These are phyloP conservation scores for Enoplosus armatus DNA, from an alignment of 2,797 vertebrate genomes.

Conservation along the genomic window DNA sequence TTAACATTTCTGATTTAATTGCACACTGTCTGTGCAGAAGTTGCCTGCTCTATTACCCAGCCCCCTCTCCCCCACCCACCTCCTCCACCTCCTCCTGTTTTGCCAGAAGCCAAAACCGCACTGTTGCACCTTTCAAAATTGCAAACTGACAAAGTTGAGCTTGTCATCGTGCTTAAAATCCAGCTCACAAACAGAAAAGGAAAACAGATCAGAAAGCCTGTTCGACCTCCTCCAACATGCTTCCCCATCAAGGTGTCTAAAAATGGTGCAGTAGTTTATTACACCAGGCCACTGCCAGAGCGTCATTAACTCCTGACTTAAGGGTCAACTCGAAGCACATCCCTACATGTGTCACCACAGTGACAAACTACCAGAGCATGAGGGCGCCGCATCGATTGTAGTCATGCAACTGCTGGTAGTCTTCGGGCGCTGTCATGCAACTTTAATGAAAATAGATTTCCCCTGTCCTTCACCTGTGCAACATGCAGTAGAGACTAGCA, in stretches of 20 bases:
- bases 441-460: conserved; percentile 82
- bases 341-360: conserved; percentile 33
- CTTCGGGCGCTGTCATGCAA: conserved; percentile 68
- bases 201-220: conserved; percentile 27
- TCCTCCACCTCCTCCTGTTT: conserved; percentile 14
- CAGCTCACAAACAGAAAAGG: conserved; percentile 28
- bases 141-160: conserved; percentile 32
- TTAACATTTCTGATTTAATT: conserved; percentile 50
- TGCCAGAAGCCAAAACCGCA: conserved; percentile 33
- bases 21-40: conserved; percentile 31
- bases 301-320: conserved; percentile 48
- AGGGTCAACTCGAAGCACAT: conserved; percentile 44
- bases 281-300: conserved; percentile 19
- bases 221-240: conserved; percentile 4
- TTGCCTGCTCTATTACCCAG: conserved; percentile 30
- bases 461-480: conserved; percentile 64
- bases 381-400: conserved; percentile 53
- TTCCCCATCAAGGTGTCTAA: conserved; percentile 7
- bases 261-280: conserved; percentile 1
- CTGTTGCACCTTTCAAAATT: conserved; percentile 38
- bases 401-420: conserved; percentile 52
- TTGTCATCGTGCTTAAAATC: conserved; percentile 8
- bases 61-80: conserved; percentile 5
- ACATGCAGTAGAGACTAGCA: conserved; percentile 18
- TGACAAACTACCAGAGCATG: conserved; percentile 55